phyloP scores from a whole-genome alignment of 2,888 invertebrate genomes.

The Julus scanicus region DNA sequence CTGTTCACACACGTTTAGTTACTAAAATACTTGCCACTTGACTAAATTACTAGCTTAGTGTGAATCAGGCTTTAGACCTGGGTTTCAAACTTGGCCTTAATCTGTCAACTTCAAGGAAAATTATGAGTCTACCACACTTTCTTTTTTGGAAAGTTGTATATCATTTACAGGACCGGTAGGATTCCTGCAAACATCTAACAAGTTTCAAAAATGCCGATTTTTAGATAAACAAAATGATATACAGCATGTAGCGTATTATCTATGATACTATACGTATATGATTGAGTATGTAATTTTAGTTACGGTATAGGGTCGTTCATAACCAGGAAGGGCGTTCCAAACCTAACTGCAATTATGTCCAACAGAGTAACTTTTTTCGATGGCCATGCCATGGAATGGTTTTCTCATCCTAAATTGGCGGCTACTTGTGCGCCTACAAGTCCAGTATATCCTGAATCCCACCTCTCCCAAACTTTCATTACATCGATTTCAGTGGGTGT shows the following conservation, averaged over 20 bases:
- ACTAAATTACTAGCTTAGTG: no score
- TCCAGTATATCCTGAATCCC: no score
- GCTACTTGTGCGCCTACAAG: background rate
- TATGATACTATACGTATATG: background rate
- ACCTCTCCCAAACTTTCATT: background rate
- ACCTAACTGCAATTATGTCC: background rate
- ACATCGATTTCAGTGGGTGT: background rate
- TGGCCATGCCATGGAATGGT: background rate
- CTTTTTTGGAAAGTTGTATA: no score
- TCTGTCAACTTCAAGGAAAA: background rate
- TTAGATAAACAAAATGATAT: background rate
- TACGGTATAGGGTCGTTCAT: background rate
- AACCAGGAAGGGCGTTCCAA: slow-evolving; percentile 32
- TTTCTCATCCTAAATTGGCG: background rate
- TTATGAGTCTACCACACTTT: no score
- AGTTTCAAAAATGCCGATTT: background rate
- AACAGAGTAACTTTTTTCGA: background rate
- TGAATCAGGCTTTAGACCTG: no score
- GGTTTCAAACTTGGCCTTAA: background rate
- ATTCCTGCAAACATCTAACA: no score
- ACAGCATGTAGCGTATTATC: background rate
- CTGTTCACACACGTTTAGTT: no score
- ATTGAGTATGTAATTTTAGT: background rate
- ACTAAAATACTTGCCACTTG: no score
- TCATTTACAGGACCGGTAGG: no score